Conservation (phyloP, 2,113 vertebrate genomes). For the Notarius lentiginosus region DNA sequence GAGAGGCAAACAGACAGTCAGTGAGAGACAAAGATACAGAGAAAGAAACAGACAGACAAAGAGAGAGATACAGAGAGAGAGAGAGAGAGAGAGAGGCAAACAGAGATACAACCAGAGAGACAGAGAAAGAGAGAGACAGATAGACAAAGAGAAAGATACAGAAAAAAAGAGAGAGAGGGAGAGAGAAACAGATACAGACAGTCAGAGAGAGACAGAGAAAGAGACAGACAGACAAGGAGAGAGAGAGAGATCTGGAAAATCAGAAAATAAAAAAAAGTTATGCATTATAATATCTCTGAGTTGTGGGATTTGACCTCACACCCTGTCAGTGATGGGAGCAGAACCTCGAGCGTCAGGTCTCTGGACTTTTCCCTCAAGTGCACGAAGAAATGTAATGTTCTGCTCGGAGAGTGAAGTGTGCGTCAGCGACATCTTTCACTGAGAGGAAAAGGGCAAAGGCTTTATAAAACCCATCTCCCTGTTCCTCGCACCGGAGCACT, state of each 20-base stretch:
- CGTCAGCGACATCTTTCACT: background rate
- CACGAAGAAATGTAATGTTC: background rate
- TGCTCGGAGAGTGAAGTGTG: background rate
- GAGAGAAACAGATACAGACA: background rate
- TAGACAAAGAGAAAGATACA: background rate
- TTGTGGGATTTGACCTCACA: background rate
- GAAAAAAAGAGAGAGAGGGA: background rate
- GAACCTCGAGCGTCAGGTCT: background rate
- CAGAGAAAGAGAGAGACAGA: background rate
- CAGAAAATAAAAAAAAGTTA: background rate
- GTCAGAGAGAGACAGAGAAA: background rate
- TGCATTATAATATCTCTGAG: background rate
- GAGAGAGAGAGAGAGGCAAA: too few relatives aligned
- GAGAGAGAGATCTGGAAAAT: background rate
- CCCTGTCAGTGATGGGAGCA: background rate
- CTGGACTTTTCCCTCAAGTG: background rate
- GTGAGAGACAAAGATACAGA: too few relatives aligned
- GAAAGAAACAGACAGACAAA: background rate
- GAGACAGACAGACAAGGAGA: background rate
- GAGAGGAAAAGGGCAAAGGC: background rate
- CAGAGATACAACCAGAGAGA: too few relatives aligned
- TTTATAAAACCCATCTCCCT: background rate
- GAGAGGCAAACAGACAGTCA: background rate
- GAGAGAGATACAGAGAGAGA: background rate
- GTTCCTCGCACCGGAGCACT: background rate